Evolutionary conservation across 2,113 vertebrate species (phyloP).

Genomic region (Calypte anna): DNA sequence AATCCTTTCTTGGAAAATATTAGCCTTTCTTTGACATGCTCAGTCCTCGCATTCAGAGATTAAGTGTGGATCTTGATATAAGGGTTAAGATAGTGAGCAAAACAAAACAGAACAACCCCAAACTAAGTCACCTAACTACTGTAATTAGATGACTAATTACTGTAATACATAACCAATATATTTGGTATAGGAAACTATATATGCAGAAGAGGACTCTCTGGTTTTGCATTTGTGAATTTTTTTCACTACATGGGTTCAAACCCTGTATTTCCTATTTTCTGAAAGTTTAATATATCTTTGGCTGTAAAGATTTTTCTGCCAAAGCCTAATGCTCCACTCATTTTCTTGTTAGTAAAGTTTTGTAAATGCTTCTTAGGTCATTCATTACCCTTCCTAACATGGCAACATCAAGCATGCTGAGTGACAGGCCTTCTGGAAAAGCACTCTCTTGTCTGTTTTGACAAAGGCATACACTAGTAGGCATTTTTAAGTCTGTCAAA

Average conservation of each 20-base stretch:
- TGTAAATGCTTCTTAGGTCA: neutral
- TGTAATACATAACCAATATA: neutral
- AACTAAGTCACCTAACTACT: too few relatives aligned
- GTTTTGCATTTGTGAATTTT: neutral
- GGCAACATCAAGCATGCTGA: neutral
- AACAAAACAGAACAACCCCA: neutral
- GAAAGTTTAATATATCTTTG: neutral
- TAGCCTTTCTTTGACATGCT: neutral
- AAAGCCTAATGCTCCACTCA: neutral
- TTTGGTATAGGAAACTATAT: neutral
- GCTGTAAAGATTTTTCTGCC: neutral
- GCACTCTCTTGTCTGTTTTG: neutral
- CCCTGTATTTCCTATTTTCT: neutral
- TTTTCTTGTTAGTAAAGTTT: neutral
- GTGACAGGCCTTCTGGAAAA: neutral
- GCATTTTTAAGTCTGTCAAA: conserved; percentile 6
- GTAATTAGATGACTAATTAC: neutral
- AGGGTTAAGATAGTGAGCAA: neutral
- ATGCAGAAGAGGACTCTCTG: neutral
- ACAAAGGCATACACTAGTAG: neutral
- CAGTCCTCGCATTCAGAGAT: neutral
- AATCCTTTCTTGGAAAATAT: neutral
- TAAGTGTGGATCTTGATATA: neutral
- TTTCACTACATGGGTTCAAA: neutral
- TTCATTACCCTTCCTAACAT: neutral